These are phyloP conservation scores for Diploscapter pachys DNA, from an alignment of 1,140 invertebrate genomes.

Conservation along the genomic window DNA sequence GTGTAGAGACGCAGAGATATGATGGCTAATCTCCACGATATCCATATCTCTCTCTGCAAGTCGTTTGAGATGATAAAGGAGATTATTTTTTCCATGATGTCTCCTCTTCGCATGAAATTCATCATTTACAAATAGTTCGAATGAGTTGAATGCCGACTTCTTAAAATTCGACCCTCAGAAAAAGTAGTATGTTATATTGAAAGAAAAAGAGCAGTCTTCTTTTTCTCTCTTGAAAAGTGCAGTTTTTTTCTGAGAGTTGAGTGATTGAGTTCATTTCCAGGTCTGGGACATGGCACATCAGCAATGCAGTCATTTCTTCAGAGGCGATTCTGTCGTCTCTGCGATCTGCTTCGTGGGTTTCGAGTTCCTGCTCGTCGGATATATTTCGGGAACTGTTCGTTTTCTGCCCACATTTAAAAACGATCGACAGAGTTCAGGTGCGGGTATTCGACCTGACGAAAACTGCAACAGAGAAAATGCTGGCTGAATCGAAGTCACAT, in stretches of 20 bases:
- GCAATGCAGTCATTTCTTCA: slow-evolving; percentile 44
- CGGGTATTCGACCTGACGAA: slow-evolving; percentile 36
- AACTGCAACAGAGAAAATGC: slow-evolving; percentile 28
- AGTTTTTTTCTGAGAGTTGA: slow-evolving; percentile 35
- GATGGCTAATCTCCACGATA: too few species aligned
- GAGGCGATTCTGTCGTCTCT: slow-evolving; percentile 37
- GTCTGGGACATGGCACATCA: slow-evolving; percentile 43
- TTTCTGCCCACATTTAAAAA: background rate
- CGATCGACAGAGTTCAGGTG: slow-evolving; percentile 24
- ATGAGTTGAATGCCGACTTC: background rate
- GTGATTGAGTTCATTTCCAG: slow-evolving; percentile 34
- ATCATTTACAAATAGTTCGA: background rate
- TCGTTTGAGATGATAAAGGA: too few species aligned
- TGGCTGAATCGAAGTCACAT: slow-evolving; percentile 33
- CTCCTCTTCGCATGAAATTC: background rate
- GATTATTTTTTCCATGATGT: background rate
- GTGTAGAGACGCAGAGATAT: too few species aligned
- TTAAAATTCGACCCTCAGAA: background rate
- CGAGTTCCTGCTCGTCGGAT: slow-evolving; percentile 39
- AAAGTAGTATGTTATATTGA: too few species aligned
- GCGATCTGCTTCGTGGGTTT: slow-evolving; percentile 36
- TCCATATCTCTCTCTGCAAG: too few species aligned
- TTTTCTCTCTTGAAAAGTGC: background rate
- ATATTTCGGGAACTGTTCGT: slow-evolving; percentile 30
- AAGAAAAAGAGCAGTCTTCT: too few species aligned